phyloP scores from a whole-genome alignment of 2,888 invertebrate species.

The Harmothoe impar region DNA sequence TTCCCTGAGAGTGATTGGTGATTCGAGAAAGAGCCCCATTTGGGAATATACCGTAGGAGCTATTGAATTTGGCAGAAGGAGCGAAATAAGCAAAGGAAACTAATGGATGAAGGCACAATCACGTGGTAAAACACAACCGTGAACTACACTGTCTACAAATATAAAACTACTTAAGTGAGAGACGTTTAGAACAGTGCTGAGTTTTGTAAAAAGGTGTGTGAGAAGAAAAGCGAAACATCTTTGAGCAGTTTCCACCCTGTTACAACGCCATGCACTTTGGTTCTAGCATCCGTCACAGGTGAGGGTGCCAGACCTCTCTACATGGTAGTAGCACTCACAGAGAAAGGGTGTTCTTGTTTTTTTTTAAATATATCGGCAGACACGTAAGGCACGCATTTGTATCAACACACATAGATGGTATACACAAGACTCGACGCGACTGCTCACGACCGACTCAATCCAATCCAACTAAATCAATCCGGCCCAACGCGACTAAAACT shows the following conservation, averaged over 20 bases:
- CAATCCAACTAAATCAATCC: not conserved
- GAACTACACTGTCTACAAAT: conserved; percentile 6
- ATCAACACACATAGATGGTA: conserved; percentile 38
- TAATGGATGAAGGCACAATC: conserved; percentile 22
- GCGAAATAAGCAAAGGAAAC: not conserved
- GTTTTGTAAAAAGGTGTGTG: not conserved
- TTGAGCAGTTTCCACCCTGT: not conserved
- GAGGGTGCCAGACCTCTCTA: not conserved
- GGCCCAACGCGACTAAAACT: too few species aligned
- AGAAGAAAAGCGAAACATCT: not conserved
- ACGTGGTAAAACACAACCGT: not conserved
- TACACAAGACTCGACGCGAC: not conserved
- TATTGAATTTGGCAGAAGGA: too few species aligned
- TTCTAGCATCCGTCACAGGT: not conserved
- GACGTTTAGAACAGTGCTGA: not conserved
- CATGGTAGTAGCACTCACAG: not conserved
- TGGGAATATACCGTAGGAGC: not conserved
- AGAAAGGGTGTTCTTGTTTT: not conserved
- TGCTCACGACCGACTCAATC: not conserved
- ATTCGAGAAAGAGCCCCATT: not conserved
- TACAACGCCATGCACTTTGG: not conserved
- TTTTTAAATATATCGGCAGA: not conserved
- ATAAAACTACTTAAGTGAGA: not conserved
- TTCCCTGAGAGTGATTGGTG: not conserved
- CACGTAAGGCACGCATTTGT: conserved; percentile 58